These are phyloP conservation scores for Nymphalis io DNA, from an alignment of 1,140 invertebrate genomes.

Conservation along the genomic window DNA sequence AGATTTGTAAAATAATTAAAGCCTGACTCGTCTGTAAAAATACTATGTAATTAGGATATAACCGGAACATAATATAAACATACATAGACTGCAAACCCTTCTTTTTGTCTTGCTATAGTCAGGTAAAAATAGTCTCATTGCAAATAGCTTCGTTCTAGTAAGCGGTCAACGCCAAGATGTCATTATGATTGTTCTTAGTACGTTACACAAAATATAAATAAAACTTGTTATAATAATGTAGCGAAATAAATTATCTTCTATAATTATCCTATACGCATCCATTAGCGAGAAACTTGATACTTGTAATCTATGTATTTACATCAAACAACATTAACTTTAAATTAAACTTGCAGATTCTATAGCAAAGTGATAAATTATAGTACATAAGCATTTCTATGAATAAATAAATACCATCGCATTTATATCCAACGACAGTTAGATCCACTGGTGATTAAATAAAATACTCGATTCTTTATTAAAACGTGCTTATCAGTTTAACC, in stretches of 20 bases:
- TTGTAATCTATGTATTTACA: conserved; percentile 33
- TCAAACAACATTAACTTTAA: conserved; percentile 12
- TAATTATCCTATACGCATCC: conserved; percentile 25
- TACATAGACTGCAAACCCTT: too few species aligned
- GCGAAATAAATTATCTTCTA: conserved; percentile 20
- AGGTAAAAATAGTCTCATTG: background rate
- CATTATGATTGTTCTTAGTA: background rate
- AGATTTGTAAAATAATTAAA: background rate
- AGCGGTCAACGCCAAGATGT: background rate
- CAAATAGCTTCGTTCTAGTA: background rate
- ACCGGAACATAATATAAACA: too few species aligned
- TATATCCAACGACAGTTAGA: background rate
- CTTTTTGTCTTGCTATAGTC: too few species aligned
- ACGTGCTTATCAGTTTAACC: too few species aligned
- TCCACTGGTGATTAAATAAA: background rate
- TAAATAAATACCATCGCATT: conserved; percentile 23
- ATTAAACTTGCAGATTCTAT: conserved; percentile 38
- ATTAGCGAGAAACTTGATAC: conserved; percentile 34
- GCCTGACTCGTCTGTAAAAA: too few species aligned
- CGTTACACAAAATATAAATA: conserved; percentile 5
- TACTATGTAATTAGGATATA: too few species aligned
- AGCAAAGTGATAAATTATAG: conserved; percentile 25
- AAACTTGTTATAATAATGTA: background rate
- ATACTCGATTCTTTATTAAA: background rate
- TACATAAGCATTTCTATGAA: conserved; percentile 21